Evolutionary conservation across 2,797 vertebrate species (phyloP).

Genomic region (Sebastes umbrosus): DNA sequence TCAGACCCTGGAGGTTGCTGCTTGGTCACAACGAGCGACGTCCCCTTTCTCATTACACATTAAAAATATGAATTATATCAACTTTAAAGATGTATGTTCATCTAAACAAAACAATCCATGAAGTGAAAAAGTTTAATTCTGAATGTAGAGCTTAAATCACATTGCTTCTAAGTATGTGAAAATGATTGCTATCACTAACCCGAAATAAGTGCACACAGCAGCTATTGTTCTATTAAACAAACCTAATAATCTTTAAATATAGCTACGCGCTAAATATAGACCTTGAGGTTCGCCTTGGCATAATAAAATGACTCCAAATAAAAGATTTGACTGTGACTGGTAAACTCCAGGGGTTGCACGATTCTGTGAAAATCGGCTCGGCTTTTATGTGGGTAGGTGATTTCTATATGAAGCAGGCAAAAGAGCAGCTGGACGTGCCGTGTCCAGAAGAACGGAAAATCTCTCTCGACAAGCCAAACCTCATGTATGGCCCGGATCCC

Average conservation of each 20-base stretch:
- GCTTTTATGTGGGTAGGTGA: conserved; percentile 51
- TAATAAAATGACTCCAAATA: conserved; percentile 38
- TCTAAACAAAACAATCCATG: neutral
- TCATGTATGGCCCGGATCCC: conserved; percentile 20
- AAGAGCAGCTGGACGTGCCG: conserved; percentile 34
- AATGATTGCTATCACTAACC: neutral
- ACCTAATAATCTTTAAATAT: conserved; percentile 32
- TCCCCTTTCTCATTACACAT: neutral
- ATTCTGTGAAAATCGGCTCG: conserved; percentile 23
- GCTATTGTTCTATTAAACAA: conserved; percentile 30
- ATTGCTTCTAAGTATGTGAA: neutral
- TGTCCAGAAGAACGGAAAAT: conserved; percentile 50
- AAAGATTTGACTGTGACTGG: conserved; percentile 40
- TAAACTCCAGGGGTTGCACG: conserved; percentile 30
- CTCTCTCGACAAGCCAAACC: conserved; percentile 43
- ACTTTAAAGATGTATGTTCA: neutral
- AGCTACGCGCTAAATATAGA: conserved; percentile 34
- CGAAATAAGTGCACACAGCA: neutral
- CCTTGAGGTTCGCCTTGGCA: conserved; percentile 15
- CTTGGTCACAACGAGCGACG: no score
- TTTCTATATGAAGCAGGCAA: conserved; percentile 27
- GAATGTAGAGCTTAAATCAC: neutral
- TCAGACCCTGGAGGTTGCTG: no score
- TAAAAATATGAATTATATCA: neutral
- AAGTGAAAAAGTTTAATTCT: neutral